Base-by-base conservation (phyloP, 1,140 invertebrate genomes). In the Drosophila melanica region DNA sequence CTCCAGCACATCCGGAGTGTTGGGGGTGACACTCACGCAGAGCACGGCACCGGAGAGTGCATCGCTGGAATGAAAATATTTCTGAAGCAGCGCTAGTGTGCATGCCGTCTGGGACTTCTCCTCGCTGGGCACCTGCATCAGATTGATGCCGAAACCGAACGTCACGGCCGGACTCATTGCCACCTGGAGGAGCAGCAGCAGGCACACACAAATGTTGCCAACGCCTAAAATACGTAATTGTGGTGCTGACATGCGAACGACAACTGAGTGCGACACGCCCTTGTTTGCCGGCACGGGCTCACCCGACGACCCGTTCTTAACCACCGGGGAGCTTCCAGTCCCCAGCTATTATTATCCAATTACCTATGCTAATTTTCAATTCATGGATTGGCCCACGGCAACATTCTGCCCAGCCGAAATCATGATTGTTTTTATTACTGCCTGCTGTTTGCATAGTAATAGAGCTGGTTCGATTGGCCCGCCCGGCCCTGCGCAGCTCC, bases 21-120 rank as follows among this genome's bases (percentile, higher is more conserved):
- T 58, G 2, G 82, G 44, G 0, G 86, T 86, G 1, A 85, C 60
- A 20, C 71, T 87, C 12, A 91, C 55, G 8, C 81, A 80, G 0
- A 91, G 65, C 23, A 91, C 77, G 0, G 81, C 67, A 1, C 90
- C 90, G 0, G 90, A 90, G 0, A 90, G 65, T 1, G 65, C 35
- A 47, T 91, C 84, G 2, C 76, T 78, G 3, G 81, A 90, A 12
- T 79, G 39, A 30, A 91, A 91, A 54, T 91, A 91, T 45, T 91
- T 91, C 1, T 67, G 72, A 1, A 91, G 67, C 30, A 91, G 48
- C 0, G 77, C 90, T 12, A 90, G 50, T n/a, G 77, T 72, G 47
- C 90, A 91, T 3, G 75, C 68, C 2, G 60, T 58, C 27, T 77
- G 72, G 0, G 74, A 70, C 11, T 50, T 68, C 23, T 91, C 76